Evolutionary conservation across 2,888 invertebrate genomes (phyloP), one percentile per base, ranked within the genome.

Genomic region (Meteorus colon): DNA sequence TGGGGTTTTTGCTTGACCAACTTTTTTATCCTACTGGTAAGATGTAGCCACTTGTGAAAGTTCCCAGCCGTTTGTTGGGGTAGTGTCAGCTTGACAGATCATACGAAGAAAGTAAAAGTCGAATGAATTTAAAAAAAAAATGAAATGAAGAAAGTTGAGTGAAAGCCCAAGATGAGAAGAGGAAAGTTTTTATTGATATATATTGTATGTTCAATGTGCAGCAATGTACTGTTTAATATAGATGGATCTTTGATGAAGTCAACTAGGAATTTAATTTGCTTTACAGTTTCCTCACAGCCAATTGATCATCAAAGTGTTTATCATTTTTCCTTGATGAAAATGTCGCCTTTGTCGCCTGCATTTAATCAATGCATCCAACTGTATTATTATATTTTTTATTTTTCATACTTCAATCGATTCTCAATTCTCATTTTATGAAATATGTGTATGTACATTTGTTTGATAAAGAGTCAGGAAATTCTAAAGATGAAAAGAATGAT

Each of bases 11-110:
- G 27, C 27, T 27, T 29, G 8, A 31, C 16, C 62, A 62, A 62
- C 27, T 62, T 63, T 34, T 12, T 5, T n/a, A 34, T 62, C 60
- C 10, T 19, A 62, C 8, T 19, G 10, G 27, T 24, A 4, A n/a
- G 14, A 37, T 37, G 37, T n/a, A 65, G 37, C 6, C 41, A 19
- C 16, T 62, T 62, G 62, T 34, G 65, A 65, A 65, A 65, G 55
- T 37, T 63, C 37, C 65, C 41, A 65, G 24, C 37, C 65, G 1
- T 41, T 65, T 19, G 6, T 37, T 19, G 37, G 16, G 37, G 24
- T 19, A 19, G 19, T 41, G n/a, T 8, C n/a, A 37, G 34, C 3
- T 31, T 41, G 19, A 34, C 41, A 37, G 65, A 65, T 5, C n/a
- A 12, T 4, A 65, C n/a, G 41, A 41, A 65, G 37, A 37, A 65